Percentiles rank a stretch among this genome's conserved stretches.
These are phyloP conservation scores for Glyptemys insculpta DNA, from an alignment of 2,797 vertebrate species.

Conservation along the genomic window DNA sequence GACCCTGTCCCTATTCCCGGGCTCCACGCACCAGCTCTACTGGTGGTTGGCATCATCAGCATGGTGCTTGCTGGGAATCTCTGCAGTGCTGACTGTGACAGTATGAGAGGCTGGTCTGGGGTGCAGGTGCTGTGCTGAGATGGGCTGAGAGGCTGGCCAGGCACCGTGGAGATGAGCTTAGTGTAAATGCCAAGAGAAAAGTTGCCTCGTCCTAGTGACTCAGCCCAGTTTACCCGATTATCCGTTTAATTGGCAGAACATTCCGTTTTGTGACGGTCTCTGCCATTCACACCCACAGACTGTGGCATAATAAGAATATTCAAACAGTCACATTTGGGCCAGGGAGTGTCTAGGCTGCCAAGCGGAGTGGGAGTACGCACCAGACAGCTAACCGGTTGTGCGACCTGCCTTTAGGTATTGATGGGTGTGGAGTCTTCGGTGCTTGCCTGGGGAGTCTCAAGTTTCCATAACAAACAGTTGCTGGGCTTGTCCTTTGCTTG, in stretches of 20 bases:
- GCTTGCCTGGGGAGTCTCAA: background rate
- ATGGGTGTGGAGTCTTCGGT: rapidly evolving
- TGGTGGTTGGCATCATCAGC: too few relatives aligned
- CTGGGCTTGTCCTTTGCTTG: background rate
- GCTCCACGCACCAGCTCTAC: too few relatives aligned
- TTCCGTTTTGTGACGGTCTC: background rate
- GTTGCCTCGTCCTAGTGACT: background rate
- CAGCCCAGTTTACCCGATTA: background rate
- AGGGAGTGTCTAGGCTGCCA: background rate
- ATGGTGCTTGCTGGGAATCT: background rate
- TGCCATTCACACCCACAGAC: rapidly evolving
- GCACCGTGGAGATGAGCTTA: background rate
- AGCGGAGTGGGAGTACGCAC: background rate
- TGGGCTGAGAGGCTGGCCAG: rapidly evolving
- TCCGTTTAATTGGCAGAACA: background rate
- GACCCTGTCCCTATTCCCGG: too few relatives aligned
- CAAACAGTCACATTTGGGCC: background rate
- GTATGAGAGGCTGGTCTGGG: background rate
- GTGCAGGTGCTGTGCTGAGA: rapidly evolving
- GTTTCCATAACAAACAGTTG: background rate
- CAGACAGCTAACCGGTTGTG: background rate
- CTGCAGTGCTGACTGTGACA: background rate
- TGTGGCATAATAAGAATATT: background rate
- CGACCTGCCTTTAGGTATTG: rapidly evolving
- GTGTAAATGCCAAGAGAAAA: background rate